These are phyloP conservation scores for Brachionus calyciflorus DNA, from an alignment of 1,140 invertebrate genomes.

Conservation along the genomic window DNA sequence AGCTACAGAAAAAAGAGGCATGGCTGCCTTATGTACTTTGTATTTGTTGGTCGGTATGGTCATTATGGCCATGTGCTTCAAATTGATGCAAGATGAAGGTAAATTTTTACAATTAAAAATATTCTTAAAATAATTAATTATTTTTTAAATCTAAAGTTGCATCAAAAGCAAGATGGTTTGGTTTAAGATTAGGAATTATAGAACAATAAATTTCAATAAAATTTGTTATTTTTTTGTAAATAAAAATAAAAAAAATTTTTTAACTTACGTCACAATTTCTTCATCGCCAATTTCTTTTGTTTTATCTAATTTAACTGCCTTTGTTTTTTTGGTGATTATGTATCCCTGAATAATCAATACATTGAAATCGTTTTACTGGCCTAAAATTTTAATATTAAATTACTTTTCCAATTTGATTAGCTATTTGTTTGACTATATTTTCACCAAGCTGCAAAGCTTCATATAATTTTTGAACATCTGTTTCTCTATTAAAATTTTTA, in stretches of 20 bases:
- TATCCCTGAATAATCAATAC: constrained; percentile 66
- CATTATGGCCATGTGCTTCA: constrained; percentile 49
- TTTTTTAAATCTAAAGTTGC: background rate
- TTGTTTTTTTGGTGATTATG: constrained; percentile 76
- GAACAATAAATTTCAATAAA: constrained; percentile 43
- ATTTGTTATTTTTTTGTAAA: constrained; percentile 32
- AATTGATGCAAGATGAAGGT: constrained; percentile 47
- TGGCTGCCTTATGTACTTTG: constrained; percentile 28
- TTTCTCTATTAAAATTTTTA: constrained; percentile 66
- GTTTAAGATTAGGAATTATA: constrained; percentile 40
- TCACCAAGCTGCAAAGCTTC: constrained; percentile 71
- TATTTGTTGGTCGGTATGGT: constrained; percentile 48
- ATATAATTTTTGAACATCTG: constrained; percentile 69
- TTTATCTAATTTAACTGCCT: constrained; percentile 65
- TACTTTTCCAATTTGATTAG: constrained; percentile 50
- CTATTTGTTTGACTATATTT: constrained; percentile 65
- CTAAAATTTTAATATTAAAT: constrained; percentile 48
- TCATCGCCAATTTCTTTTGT: constrained; percentile 64
- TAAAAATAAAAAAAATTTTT: background rate
- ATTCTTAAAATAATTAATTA: background rate
- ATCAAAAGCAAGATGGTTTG: constrained; percentile 45
- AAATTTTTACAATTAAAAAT: background rate
- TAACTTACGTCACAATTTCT: constrained; percentile 70
- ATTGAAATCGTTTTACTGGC: background rate
- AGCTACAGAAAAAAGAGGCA: constrained; percentile 23